Percentiles rank a stretch among this genome's conserved stretches.
Conservation (phyloP, 2,113 vertebrate genomes). For the Eulacestoma nigropectus region DNA sequence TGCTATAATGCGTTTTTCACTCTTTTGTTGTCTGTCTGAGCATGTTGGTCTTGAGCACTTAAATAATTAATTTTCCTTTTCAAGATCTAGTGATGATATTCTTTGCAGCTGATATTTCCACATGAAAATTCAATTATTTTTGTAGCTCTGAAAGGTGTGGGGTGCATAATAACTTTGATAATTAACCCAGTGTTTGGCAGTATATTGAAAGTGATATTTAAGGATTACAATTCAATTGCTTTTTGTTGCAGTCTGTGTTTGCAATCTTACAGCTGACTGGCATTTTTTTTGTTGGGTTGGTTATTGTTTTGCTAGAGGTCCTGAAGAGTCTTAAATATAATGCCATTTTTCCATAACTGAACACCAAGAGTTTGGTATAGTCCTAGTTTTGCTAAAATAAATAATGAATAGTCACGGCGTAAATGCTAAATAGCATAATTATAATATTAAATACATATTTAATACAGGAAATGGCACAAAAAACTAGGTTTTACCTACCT, state of each 20-base stretch:
- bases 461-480: neutral
- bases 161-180: constrained; percentile 8
- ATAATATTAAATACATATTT: neutral
- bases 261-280: neutral
- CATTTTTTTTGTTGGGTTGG: neutral
- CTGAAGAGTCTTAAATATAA: neutral
- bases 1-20: neutral
- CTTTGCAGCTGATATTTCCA: neutral
- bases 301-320: neutral
- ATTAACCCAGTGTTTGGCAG: constrained; percentile 21
- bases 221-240: constrained; percentile 1
- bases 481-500: neutral
- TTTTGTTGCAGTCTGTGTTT: neutral
- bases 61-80: neutral
- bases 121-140: constrained; percentile 38
- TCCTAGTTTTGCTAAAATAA: neutral
- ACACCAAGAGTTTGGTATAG: neutral
- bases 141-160: neutral
- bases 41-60: neutral
- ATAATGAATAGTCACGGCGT: neutral
- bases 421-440: neutral
- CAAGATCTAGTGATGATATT: neutral
- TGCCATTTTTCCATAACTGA: neutral
- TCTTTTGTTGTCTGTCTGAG: neutral
- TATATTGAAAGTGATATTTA: neutral